These are phyloP conservation scores for Sialis fuliginosa DNA, from an alignment of 2,888 invertebrate genomes.

Conservation along the genomic window DNA sequence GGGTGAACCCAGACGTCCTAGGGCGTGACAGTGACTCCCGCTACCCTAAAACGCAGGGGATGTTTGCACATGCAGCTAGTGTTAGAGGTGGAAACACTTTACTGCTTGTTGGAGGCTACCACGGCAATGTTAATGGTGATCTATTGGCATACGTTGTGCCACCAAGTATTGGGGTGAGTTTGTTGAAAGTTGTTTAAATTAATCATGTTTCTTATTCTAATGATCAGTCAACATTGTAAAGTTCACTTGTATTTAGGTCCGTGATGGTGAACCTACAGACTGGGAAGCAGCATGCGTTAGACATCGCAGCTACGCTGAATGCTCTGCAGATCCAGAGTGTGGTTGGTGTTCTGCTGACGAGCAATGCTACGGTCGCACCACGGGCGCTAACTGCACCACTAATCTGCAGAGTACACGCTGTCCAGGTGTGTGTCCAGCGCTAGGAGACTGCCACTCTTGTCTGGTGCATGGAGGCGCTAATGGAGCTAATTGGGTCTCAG, in stretches of 20 bases:
- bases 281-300: conserved; percentile 61
- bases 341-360: conserved; percentile 73
- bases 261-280: conserved; percentile 41
- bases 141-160: conserved; percentile 75
- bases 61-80: conserved; percentile 76
- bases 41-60: conserved; percentile 74
- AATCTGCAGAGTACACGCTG: conserved; percentile 77
- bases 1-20: conserved; percentile 71
- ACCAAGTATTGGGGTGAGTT: conserved; percentile 44
- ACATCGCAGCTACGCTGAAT: conserved; percentile 59
- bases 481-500: conserved; percentile 31
- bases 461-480: conserved; percentile 53
- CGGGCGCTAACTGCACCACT: conserved; percentile 78
- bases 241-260: conserved; percentile 21
- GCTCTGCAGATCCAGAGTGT: conserved; percentile 81
- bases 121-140: conserved; percentile 80
- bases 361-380: conserved; percentile 62
- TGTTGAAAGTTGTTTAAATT: too few species aligned
- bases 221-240: too few species aligned
- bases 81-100: conserved; percentile 70
- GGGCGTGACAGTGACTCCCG: conserved; percentile 46
- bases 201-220: too few species aligned
- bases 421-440: conserved; percentile 75
- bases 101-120: conserved; percentile 76
- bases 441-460: conserved; percentile 83